Percentiles rank a stretch among this genome's conserved stretches.
Evolutionary conservation across 37 sponge, comb jelly and placozoan species (phyloP).

Genomic region (Agelas oroides): DNA sequence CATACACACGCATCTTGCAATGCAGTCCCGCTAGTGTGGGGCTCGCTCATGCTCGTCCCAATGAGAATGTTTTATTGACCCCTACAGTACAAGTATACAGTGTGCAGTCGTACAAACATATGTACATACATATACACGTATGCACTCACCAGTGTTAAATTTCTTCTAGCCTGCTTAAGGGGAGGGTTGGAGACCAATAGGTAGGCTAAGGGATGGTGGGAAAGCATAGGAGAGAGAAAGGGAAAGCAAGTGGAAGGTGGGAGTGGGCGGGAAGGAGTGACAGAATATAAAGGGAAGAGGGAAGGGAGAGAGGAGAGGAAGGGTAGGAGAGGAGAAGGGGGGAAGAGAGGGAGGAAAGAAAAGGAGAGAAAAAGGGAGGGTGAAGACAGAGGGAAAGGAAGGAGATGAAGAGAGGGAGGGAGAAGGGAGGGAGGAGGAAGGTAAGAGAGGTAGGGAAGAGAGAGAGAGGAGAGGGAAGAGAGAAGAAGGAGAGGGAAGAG

Average conservation of each 20-base stretch:
- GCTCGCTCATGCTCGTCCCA: too few relatives aligned
- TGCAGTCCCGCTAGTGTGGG: too few relatives aligned
- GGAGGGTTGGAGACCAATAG: constrained; percentile 63
- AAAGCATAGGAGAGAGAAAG: background rate
- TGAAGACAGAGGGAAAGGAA: background rate
- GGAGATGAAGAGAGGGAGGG: background rate
- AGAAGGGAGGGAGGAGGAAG: background rate
- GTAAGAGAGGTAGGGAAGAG: background rate
- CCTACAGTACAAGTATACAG: too few relatives aligned
- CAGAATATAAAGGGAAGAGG: too few relatives aligned
- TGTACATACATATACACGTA: too few relatives aligned
- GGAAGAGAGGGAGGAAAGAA: background rate
- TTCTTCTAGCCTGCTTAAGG: constrained; percentile 55
- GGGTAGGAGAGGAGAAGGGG: background rate
- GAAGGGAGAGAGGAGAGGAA: too few relatives aligned
- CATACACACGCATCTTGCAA: too few relatives aligned
- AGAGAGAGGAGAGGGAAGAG: background rate
- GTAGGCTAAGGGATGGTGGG: constrained; percentile 41
- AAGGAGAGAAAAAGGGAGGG: constrained; percentile 7
- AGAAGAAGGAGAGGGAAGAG: background rate
- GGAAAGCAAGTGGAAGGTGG: background rate
- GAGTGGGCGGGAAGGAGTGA: too few relatives aligned
- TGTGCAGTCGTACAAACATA: too few relatives aligned
- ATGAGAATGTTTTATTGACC: too few relatives aligned
- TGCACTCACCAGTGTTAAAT: constrained; percentile 71